Conservation (phyloP, 2,888 invertebrate genomes). For the Alentia gelatinosa region DNA sequence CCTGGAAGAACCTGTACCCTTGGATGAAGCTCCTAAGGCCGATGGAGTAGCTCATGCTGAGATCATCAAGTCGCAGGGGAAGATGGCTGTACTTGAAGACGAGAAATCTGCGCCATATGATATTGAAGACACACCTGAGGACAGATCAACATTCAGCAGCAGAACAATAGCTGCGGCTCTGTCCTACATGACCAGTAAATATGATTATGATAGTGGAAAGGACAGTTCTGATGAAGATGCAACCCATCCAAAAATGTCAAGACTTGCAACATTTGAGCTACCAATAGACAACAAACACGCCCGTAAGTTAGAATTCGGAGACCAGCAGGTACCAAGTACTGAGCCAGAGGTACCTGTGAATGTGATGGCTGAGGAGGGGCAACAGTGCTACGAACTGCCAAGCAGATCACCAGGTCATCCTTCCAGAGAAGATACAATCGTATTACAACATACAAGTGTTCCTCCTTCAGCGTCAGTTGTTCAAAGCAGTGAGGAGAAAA, state of each 20-base stretch:
- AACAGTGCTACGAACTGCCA: too few relatives aligned
- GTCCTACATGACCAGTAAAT: slow-evolving; percentile 1
- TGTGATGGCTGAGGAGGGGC: too few relatives aligned
- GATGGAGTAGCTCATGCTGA: neutral
- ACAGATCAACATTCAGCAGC: neutral
- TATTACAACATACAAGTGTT: neutral
- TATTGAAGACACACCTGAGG: neutral
- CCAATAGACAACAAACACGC: neutral
- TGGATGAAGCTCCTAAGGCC: neutral
- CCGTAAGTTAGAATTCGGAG: too few relatives aligned
- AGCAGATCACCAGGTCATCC: neutral
- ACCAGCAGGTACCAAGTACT: too few relatives aligned
- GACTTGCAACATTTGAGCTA: slow-evolving; percentile 14
- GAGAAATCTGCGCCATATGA: neutral
- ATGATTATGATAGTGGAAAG: slow-evolving; percentile 14
- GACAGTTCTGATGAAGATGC: neutral
- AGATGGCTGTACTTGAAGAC: neutral
- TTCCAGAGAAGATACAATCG: neutral
- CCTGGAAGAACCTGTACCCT: too few relatives aligned
- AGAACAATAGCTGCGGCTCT: neutral
- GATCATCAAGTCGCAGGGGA: neutral
- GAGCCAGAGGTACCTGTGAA: too few relatives aligned
- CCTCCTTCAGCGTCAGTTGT: neutral
- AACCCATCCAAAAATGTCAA: neutral
- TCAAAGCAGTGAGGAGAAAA: too few relatives aligned